Base-by-base conservation (phyloP, 2,888 invertebrate genomes). In the Neoitamus cyanurus region DNA sequence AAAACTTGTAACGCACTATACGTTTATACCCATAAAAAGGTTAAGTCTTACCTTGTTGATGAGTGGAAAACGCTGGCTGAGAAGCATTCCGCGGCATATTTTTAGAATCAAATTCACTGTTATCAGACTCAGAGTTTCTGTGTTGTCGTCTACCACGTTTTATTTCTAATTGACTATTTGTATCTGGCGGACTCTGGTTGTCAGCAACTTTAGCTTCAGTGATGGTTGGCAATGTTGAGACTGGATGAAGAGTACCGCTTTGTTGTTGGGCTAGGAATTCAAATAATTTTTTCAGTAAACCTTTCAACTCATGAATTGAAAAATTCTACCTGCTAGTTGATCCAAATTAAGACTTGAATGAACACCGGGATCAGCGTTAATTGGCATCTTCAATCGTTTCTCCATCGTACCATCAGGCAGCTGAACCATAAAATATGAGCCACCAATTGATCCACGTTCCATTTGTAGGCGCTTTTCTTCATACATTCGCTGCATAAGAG, bases 291-390 rank as follows among this genome's bases (percentile, higher is more conserved):
- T 42, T 83, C 20, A n/a, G 13, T 15, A 42, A n/a, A 42, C 11
- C 30, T 69, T 20, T n/a, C 11, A 5, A 69, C 9, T 13, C 7
- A 28, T 69, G 20, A 69, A 28, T 25, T 70, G 6, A n/a, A 30
- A 6, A 31, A 30, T 31, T 70, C n/a, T 70, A 85, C 90, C 90
- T 80, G 95, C 95, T 88, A 96, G 92, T 90, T 96, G 94, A 90
- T 97, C 97, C 89, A 98, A 92, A 91, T 97, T 96, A 88, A 98
- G 93, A 89, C 96, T 97, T 84, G 97, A 98, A 91, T 98, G 98
- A 75, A 97, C 98, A 82, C 98, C 98, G 3, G 98, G 97, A 92
- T 98, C 98, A 86, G 97, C 94, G 92, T 98, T 98, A 86, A 97
- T 92, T 36, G 97, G 97, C 94, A 97, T 95, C 92, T 97, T 97